Evolutionary conservation across 2,888 invertebrate species (phyloP), one percentile per base, ranked within the genome.

Genomic region (Agriopis leucophaearia): DNA sequence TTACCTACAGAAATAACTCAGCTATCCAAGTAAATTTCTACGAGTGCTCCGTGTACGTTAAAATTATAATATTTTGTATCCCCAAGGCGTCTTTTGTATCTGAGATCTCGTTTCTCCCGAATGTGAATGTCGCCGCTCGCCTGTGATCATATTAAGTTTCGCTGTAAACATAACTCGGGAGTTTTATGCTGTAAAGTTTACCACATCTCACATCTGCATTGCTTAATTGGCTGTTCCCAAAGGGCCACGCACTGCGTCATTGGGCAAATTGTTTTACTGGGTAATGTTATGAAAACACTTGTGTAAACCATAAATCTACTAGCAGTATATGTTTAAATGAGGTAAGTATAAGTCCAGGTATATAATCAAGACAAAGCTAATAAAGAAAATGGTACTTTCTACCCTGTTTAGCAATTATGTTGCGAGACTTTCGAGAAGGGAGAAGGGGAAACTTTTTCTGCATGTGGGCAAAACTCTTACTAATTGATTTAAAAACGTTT

Each of bases 171-270:
- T 35, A 54, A 63, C 50, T 44, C n/a, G 36, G 27, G 40, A 10
- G 54, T 63, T 63, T 50, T 13, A 58, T 57, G 35, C 54, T 38
- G 54, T 59, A 8, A 42, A 59, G 42, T 44, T 18, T 36, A 15
- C 40, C 51, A 63, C 54, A 67, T 62, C 58, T 67, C 51, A 63
- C 54, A 67, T 62, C 62, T 67, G 62, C 66, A 58, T 54, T 42
- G 47, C 58, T 52, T 59, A 59, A 59, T 62, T 44, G 48, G 38
- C 40, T 47, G 47, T 59, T 42, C 67, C 67, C 62, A 10, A 36
- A 58, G 4, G 58, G 44, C 15, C 40, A 50, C 56, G 27, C 27
- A 27, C 27, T 61, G 66, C 67, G 67, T 59, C 62, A 54, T 27
- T 56, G 38, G 16, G 36, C 57, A 57, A 57, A 62, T 61, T 51